These are phyloP conservation scores for Parelbella ahira DNA, from an alignment of 2,888 invertebrate genomes.

Conservation along the genomic window DNA sequence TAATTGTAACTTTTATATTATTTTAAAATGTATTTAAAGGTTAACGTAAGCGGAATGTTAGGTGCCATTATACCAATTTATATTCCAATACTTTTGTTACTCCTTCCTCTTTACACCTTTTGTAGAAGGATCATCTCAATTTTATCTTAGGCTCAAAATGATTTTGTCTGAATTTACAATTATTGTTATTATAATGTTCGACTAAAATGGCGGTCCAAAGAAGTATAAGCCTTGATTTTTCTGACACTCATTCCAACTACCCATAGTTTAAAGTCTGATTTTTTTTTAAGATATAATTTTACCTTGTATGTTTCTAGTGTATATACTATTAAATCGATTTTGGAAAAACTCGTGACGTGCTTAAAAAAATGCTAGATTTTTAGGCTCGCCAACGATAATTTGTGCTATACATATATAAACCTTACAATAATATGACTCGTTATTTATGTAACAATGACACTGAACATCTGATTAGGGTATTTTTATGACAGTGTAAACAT, in stretches of 20 bases:
- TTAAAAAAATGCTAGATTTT: slow-evolving; percentile 4
- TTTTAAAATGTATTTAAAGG: slow-evolving; percentile 62
- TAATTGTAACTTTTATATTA: slow-evolving; percentile 71
- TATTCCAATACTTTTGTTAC: slow-evolving; percentile 59
- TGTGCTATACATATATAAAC: no score
- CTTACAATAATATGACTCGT: no score
- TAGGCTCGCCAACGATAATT: no score
- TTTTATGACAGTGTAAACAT: no score
- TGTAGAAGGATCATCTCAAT: slow-evolving; percentile 50
- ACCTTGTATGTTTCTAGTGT: slow-evolving; percentile 6
- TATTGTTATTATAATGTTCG: slow-evolving; percentile 17
- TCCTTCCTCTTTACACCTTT: slow-evolving; percentile 38
- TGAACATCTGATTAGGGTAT: no score
- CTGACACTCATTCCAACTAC: slow-evolving; percentile 23
- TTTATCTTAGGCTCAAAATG: slow-evolving; percentile 30
- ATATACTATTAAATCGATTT: slow-evolving; percentile 12
- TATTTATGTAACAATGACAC: no score
- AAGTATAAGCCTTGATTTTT: slow-evolving; percentile 26
- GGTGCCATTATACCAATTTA: slow-evolving; percentile 76
- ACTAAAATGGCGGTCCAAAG: slow-evolving; percentile 25
- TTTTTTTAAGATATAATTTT: slow-evolving; percentile 16
- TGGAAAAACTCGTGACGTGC: slow-evolving; percentile 7
- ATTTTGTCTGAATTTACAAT: slow-evolving; percentile 25
- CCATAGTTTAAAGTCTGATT: slow-evolving; percentile 24
- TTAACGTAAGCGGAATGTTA: slow-evolving; percentile 68